Conservation (phyloP, 2,797 vertebrate species). For the Eulemur rubriventer region DNA sequence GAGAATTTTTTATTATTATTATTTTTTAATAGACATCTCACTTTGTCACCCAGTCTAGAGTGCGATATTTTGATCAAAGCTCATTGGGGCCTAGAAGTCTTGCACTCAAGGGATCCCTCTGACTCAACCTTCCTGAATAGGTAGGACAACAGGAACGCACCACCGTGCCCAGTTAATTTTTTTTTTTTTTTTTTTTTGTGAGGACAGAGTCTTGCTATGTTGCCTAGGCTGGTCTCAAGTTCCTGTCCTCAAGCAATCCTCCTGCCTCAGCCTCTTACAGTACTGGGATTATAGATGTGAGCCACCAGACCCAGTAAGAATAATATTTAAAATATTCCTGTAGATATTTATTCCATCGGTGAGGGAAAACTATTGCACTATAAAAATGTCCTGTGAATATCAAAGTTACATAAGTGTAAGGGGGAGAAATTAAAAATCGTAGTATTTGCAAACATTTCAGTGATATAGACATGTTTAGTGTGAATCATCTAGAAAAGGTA, state of each 20-base stretch:
- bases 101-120: not conserved
- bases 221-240: not conserved
- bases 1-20: not conserved
- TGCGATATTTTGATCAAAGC: not conserved
- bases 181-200: not conserved
- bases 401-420: not conserved
- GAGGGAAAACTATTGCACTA: not conserved
- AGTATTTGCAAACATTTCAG: not conserved
- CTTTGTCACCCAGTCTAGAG: not conserved
- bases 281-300: not conserved
- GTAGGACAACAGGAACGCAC: not conserved
- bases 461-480: not conserved
- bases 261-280: not conserved
- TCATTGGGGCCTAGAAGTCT: not conserved
- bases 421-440: not conserved
- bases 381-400: not conserved
- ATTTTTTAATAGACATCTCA: not conserved
- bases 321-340: not conserved
- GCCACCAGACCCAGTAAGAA: not conserved
- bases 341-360: not conserved
- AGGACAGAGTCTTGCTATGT: not conserved
- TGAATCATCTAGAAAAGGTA: constrained; percentile 7
- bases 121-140: not conserved
- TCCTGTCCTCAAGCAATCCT: not conserved
- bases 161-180: not conserved